Percentiles rank a stretch among this genome's conserved stretches.
phyloP scores from a whole-genome alignment of 2,113 vertebrate species.

The Dissostichus mawsoni region DNA sequence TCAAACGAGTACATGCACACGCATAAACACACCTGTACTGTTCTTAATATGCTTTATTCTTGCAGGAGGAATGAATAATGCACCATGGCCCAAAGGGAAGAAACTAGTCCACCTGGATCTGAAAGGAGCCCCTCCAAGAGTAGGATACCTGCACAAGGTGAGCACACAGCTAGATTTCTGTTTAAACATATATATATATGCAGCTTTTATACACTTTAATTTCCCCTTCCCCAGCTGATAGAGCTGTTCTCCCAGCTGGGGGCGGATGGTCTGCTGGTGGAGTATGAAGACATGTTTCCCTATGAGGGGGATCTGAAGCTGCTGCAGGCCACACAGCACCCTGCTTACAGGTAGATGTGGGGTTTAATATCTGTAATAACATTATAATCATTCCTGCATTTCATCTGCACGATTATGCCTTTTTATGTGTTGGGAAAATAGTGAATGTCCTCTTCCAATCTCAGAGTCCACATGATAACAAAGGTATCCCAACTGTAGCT shows the following conservation, averaged over 20 bases:
- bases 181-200: background rate
- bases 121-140: slow-evolving; percentile 92
- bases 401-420: too few relatives aligned
- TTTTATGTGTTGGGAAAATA: too few relatives aligned
- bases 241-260: slow-evolving; percentile 88
- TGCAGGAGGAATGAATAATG: slow-evolving; percentile 59
- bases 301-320: slow-evolving; percentile 87
- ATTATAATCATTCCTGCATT: background rate
- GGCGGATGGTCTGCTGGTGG: slow-evolving; percentile 91
- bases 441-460: too few relatives aligned
- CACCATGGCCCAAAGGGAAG: slow-evolving; percentile 78
- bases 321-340: slow-evolving; percentile 84
- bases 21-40: background rate
- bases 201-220: background rate
- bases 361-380: background rate
- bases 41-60: background rate
- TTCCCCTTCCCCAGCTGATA: slow-evolving; percentile 84
- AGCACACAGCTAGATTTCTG: background rate
- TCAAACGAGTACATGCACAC: background rate
- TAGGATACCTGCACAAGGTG: slow-evolving; percentile 87
- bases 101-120: slow-evolving; percentile 92
- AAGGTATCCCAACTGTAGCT: too few relatives aligned
- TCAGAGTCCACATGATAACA: too few relatives aligned
- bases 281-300: slow-evolving; percentile 97
- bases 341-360: slow-evolving; percentile 88